Evolutionary conservation across 1,140 invertebrate species (phyloP).

Genomic region (Lerema accius): DNA sequence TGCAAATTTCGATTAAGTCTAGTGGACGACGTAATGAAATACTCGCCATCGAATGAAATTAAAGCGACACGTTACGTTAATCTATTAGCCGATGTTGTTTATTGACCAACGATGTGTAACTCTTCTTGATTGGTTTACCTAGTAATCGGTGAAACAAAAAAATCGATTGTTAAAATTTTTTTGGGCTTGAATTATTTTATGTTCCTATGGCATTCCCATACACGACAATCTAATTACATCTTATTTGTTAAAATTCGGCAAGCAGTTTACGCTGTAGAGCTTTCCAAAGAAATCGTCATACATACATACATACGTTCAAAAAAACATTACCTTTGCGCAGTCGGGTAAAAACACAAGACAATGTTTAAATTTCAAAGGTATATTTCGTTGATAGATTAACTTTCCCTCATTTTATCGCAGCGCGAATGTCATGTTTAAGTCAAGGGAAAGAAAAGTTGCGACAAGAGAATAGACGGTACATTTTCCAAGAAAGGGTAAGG

Average conservation of each 20-base stretch:
- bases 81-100: constrained; percentile 32
- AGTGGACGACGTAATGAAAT: constrained; percentile 53
- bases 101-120: neutral
- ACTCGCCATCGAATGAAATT: constrained; percentile 51
- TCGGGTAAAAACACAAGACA: no score
- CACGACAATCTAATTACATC: no score
- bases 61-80: constrained; percentile 40
- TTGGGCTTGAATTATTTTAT: no score
- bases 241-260: no score
- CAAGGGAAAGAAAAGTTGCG: constrained; percentile 14
- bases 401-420: constrained; percentile 12
- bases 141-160: no score
- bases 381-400: constrained; percentile 1
- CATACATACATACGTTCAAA: no score
- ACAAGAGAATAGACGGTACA: constrained; percentile 21
- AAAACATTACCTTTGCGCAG: no score
- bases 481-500: constrained; percentile 27
- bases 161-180: no score
- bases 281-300: no score
- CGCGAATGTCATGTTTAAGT: constrained; percentile 20
- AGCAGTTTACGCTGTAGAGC: no score
- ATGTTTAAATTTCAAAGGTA: neutral
- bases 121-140: no score
- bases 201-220: no score
- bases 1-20: constrained; percentile 59